Conservation (phyloP, 2,113 vertebrate genomes). For the Picathartes gymnocephalus region DNA sequence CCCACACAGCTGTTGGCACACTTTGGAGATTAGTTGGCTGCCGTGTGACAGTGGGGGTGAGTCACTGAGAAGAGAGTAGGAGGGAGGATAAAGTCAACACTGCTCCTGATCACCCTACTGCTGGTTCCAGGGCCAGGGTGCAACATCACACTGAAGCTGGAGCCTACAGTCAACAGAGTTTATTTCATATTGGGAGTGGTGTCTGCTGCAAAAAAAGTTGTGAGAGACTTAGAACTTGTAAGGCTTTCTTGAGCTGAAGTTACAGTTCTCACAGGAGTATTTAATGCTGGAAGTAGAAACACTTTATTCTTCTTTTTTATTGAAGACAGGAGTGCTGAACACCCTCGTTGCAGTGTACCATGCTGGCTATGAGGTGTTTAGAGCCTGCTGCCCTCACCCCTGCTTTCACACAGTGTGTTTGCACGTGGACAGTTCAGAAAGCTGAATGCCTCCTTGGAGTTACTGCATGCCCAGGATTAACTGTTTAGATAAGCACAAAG, state of each 20-base stretch:
- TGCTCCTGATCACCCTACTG: not conserved
- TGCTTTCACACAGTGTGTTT: not conserved
- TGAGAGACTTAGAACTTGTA: not conserved
- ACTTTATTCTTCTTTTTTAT: not conserved
- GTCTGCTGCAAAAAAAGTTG: not conserved
- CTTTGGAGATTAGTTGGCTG: not conserved
- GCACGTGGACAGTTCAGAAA: not conserved
- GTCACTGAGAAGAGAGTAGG: not conserved
- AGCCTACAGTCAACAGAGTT: not conserved
- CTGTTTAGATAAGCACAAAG: not conserved
- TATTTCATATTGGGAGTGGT: not conserved
- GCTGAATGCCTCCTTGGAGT: not conserved
- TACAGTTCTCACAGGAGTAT: not conserved
- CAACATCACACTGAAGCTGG: not conserved
- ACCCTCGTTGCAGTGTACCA: not conserved
- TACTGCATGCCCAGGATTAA: not conserved
- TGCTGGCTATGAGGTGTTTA: fast-evolving
- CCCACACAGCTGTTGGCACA: not conserved
- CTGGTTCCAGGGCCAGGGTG: not conserved
- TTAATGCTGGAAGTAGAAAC: not conserved
- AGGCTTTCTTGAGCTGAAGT: not conserved
- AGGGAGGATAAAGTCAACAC: not conserved
- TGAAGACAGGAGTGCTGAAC: not conserved
- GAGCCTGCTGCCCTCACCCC: not conserved
- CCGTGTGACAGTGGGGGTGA: not conserved